These are phyloP conservation scores for Rattus rattus DNA, from an alignment of 2,113 vertebrate species.

Conservation along the genomic window DNA sequence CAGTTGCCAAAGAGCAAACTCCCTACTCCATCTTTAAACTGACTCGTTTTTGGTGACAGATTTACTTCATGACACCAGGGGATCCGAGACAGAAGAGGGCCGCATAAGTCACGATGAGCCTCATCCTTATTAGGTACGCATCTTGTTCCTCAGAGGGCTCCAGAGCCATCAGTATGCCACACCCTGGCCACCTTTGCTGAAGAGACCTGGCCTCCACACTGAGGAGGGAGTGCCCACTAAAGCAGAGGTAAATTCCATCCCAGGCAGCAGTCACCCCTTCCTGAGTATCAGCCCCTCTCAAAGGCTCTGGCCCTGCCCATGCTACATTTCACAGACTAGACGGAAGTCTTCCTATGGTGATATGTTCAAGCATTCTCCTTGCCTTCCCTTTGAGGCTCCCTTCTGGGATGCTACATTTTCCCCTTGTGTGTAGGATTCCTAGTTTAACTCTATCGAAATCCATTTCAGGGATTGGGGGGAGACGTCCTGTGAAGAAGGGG, in stretches of 20 bases:
- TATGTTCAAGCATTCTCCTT: conserved; percentile 47
- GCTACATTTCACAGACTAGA: conserved; percentile 67
- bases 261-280: not conserved
- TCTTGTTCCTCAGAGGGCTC: conserved; percentile 63
- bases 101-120: conserved; percentile 52
- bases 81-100: conserved; percentile 55
- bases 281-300: not conserved
- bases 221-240: not conserved
- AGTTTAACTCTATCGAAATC: conserved; percentile 40
- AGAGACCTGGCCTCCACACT: conserved; percentile 29
- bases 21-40: conserved; percentile 32
- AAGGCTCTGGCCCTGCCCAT: not conserved
- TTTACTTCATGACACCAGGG: conserved; percentile 51
- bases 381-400: conserved; percentile 44
- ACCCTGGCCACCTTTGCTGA: conserved; percentile 11
- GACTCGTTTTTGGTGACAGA: conserved; percentile 43
- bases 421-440: conserved; percentile 15
- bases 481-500: not conserved
- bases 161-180: conserved; percentile 57
- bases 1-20: conserved; percentile 65
- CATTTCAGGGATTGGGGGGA: not conserved
- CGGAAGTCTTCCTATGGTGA: conserved; percentile 60
- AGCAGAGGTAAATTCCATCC: not conserved
- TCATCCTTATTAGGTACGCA: conserved; percentile 58
- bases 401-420: conserved; percentile 49